Base-by-base conservation (phyloP, 2,113 vertebrate species). In the Oncorhynchus mykiss region DNA sequence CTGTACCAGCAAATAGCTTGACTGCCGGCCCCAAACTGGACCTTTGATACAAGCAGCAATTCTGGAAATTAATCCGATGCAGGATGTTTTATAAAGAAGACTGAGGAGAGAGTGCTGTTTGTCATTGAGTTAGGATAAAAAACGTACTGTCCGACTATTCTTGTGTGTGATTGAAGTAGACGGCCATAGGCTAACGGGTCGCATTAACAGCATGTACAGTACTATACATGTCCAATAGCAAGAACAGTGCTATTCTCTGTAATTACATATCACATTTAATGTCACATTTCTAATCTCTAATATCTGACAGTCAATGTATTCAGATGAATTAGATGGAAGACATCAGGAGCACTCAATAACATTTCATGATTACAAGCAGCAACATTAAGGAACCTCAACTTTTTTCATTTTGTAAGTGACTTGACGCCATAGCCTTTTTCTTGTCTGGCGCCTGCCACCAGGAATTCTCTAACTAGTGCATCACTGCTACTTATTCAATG, bases 1-100 rank as follows among this genome's bases (percentile, higher is more conserved):
- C 64, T 66, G 71, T 48, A 77, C 31, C 59, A 73, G 68, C 75
- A 71, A 59, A 82, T 64, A 34, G 77, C 73, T 70, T 75, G 74
- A 82, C 66, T 45, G 67, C 67, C 75, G 77, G 79, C 78, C 73
- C 66, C 54, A 68, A 73, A 80, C 76, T 31, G 67, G 70, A 75
- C 51, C 71, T 75, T 74, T 79, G 72, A 24, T 75, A 70, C 70
- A 71, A 77, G 51, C 73, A 77, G 22, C 73, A 67, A 54, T 70
- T 8, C 12, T 57, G 70, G 74, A 84, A 73, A 74, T 24, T 71
- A 49, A 70, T 84, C 76, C 67, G 29, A 71, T 49, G 14, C 59
- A n/a, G 20, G 8, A 11, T 22, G 59, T 62, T 9, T 22, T 62
- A 18, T n/a, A 22, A 2, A n/a, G 59, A 62, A 16, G n/a, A 62